Base-by-base conservation (phyloP, 2,113 vertebrate genomes). In the Beaufortia kweichowensis region DNA sequence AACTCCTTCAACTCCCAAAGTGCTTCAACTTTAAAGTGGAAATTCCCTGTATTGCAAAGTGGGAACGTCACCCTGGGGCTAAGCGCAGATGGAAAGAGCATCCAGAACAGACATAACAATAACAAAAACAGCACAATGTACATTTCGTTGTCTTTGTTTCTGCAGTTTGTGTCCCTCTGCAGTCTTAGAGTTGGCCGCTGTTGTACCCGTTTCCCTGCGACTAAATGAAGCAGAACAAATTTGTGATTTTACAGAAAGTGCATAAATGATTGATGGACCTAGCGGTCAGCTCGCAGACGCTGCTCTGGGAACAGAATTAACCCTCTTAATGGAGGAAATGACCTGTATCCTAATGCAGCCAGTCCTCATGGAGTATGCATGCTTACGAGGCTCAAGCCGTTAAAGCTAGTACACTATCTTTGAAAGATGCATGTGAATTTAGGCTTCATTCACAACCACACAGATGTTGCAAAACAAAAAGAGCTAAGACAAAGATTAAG, bases 261-360 rank as follows among this genome's bases (percentile, higher is more conserved):
- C 15, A 79, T 48, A 59, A 39, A 57, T 76, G 56, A 75, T 29
- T 39, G 41, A 76, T 76, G 43, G 39, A 4, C 71, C 33, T 19
- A 29, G 29, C 15, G 41, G 35, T 21, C 26, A 69, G 57, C 48
- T 71, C 72, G 29, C 9, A 69, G 50, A 33, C 50, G 21, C 68
- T 56, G 69, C 63, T 29, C 23, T 29, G 23, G 53, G 23, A 64
- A 73, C 69, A 59, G 77, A 73, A 79, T 73, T 66, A 74, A 64
- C 50, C 31, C 28, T 43, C 29, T 33, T 79, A 56, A 66, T 66
- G 50, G 67, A 43, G n/a, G 59, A 73, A 64, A 41, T 41, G 19
- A 64, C 33, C 67, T 31, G 59, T 61, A 15, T 78, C 43, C 24
- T 55, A 24, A 72, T 57, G 35, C 26, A 9, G 69, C 57, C 33